Conservation (phyloP, 2,888 invertebrate species). For the Plusia festucae region DNA sequence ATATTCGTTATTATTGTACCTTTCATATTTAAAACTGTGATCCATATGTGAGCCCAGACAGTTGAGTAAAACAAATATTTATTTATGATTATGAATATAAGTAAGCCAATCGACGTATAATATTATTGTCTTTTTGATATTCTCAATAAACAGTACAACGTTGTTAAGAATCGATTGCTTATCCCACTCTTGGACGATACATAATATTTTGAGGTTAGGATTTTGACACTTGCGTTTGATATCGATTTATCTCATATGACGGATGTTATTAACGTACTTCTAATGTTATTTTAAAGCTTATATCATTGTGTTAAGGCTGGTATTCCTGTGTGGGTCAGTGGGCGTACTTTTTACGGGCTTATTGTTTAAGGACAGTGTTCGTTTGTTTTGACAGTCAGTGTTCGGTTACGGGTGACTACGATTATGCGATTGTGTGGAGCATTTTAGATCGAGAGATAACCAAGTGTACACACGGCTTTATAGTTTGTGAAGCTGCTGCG, state of each 20-base stretch:
- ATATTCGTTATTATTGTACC: neutral
- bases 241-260: conserved; percentile 74
- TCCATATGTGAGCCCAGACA: neutral
- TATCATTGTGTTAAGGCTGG: conserved; percentile 54
- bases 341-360: conserved; percentile 65
- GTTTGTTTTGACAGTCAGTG: conserved; percentile 87
- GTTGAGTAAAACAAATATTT: neutral
- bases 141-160: neutral
- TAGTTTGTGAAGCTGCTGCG: conserved; percentile 12
- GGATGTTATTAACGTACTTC: conserved; percentile 60
- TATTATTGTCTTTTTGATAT: neutral
- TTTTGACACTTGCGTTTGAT: conserved; percentile 75
- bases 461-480: conserved; percentile 63
- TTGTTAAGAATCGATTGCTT: conserved; percentile 63
- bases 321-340: conserved; percentile 63
- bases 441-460: conserved; percentile 85
- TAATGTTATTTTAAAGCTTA: conserved; percentile 61
- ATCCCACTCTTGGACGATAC: conserved; percentile 35
- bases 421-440: conserved; percentile 83
- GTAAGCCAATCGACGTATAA: neutral
- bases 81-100: neutral
- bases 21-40: neutral
- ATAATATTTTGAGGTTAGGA: conserved; percentile 73
- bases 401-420: conserved; percentile 85
- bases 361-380: conserved; percentile 70